A percentile compares a stretch with the other conserved stretches of the same genome.
Conservation (phyloP, 2,888 invertebrate species). For the Zeuzera pyrina region DNA sequence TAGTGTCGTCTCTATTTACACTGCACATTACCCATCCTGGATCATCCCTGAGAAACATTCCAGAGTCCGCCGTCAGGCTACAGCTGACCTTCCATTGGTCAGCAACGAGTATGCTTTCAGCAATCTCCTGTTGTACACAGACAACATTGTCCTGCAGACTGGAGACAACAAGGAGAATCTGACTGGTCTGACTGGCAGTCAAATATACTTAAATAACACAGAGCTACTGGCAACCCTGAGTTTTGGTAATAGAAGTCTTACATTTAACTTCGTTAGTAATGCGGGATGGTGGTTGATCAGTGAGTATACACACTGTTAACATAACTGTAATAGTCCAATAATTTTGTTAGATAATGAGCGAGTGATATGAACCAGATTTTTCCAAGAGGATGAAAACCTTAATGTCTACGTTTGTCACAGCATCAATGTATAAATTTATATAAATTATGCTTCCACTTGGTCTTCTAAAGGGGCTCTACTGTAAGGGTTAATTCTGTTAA, state of each 20-base stretch:
- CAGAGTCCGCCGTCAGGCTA: conserved; percentile 39
- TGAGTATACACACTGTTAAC: conserved; percentile 36
- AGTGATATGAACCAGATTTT: no score
- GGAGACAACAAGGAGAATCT: not conserved
- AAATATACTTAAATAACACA: conserved; percentile 15
- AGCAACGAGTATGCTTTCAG: conserved; percentile 19
- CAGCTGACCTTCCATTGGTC: not conserved
- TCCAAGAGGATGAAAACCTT: no score
- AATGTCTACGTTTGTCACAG: no score
- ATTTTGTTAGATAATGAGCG: no score
- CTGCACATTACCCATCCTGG: conserved; percentile 71
- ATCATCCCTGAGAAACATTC: conserved; percentile 31
- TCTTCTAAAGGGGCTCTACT: no score
- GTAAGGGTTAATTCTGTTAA: no score
- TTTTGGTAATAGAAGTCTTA: conserved; percentile 28
- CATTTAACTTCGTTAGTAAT: conserved; percentile 32
- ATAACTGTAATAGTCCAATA: no score
- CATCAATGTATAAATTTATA: no score
- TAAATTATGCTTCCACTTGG: no score
- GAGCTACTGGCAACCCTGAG: conserved; percentile 28
- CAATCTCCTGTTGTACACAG: conserved; percentile 33
- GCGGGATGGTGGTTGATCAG: conserved; percentile 59
- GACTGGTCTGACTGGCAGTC: conserved; percentile 4
- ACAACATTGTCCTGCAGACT: conserved; percentile 16
- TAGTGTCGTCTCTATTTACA: conserved; percentile 72